Evolutionary conservation across 2,797 vertebrate species (phyloP), one percentile per base, ranked within the genome.

Genomic region (Zalophus californianus): DNA sequence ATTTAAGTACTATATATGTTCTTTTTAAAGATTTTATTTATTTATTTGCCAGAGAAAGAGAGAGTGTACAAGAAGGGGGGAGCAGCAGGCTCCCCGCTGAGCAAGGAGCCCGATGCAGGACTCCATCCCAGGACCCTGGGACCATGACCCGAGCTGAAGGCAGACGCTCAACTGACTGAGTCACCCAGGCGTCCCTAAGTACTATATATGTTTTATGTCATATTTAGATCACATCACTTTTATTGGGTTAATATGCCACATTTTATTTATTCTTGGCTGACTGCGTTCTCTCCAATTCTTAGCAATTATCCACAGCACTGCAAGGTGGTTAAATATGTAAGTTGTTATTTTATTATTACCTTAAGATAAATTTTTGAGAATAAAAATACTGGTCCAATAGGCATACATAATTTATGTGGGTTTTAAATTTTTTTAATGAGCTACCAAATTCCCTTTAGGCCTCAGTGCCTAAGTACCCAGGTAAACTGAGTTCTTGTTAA

Each of bases 361-460:
- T 89, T 82, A 82, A 58, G 41, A 62, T 77, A 86, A 52, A 83
- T 44, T 75, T 92, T 78, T 90, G 20, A 80, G 60, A 86, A 87
- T 48, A 83, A 95, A 86, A 86, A 90, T 77, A 27, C 7, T 78
- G 7, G 16, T 60, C 18, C 56, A 84, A 68, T 87, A 6, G 60
- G 1, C 44, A 23, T 84, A 41, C 3, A 60, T 80, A 91, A 75
- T 79, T 96, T 91, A 79, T 66, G 18, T 64, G 32, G 2, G 6
- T 80, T 93, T 92, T 70, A 25, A 25, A 15, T 14, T 60, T 95
- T 94, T 94, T 90, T 93, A 35, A 56, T 62, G 23, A 88, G 29
- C 48, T 62, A 29, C 50, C 50, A 93, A 95, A 85, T 95, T 78
- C 29, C 50, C 50, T 58, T 80, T 77, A 60, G 80, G 15, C 44